These are phyloP conservation scores for Synergus japonicus DNA, from an alignment of 2,888 invertebrate species.

Conservation along the genomic window DNA sequence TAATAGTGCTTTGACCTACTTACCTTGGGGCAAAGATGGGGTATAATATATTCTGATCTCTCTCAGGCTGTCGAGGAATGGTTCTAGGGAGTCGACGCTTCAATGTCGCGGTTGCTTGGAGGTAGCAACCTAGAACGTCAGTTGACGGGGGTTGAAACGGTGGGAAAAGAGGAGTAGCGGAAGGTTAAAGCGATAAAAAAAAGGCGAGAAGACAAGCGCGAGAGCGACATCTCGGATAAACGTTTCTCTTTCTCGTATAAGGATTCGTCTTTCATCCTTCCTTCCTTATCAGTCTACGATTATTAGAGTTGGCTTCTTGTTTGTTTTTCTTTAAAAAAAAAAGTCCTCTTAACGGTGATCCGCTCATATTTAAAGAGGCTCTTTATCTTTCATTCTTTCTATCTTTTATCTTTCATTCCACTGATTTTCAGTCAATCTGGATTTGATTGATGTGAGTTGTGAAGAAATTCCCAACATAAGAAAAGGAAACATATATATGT, in stretches of 20 bases:
- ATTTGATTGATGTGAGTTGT: not conserved
- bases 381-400: not conserved
- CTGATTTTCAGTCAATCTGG: not conserved
- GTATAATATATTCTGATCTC: constrained; percentile 57
- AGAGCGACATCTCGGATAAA: constrained; percentile 43
- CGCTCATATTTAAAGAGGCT: not conserved
- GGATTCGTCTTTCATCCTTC: not conserved
- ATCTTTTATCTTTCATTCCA: not conserved
- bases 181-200: constrained; percentile 61
- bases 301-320: not conserved
- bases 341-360: not conserved
- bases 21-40: constrained; percentile 54
- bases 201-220: constrained; percentile 40
- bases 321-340: not conserved
- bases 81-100: not conserved
- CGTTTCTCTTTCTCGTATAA: not conserved
- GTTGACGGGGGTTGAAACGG: constrained; percentile 45
- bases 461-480: not conserved
- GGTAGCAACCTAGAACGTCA: constrained; percentile 43
- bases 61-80: not conserved
- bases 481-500: not conserved
- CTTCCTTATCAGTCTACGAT: not conserved
- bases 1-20: constrained; percentile 63
- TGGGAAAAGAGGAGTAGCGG: constrained; percentile 47
- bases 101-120: constrained; percentile 19